phyloP scores from a whole-genome alignment of 2,888 invertebrate genomes.

The Micropterix aruncella region DNA sequence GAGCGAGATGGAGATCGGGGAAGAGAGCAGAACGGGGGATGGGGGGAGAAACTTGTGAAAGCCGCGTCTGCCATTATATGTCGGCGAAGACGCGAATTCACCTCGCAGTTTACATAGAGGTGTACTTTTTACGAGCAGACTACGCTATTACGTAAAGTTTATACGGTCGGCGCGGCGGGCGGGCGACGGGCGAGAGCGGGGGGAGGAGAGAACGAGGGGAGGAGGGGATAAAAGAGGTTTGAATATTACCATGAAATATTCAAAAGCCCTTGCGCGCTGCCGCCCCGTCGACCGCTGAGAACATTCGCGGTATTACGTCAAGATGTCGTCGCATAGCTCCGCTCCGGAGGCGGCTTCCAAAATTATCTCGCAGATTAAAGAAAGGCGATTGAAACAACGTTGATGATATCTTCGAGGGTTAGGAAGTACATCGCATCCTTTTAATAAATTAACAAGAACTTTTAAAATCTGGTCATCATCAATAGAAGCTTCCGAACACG shows the following conservation, averaged over 20 bases:
- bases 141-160: constrained; percentile 5
- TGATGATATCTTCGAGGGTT: no score
- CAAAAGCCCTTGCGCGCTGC: constrained; percentile 3
- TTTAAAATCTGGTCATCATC: no score
- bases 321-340: no score
- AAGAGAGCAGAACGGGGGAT: background rate
- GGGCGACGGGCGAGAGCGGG: constrained; percentile 1
- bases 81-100: background rate
- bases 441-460: no score
- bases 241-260: constrained; percentile 12
- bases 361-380: no score
- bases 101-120: background rate
- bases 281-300: background rate
- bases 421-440: no score
- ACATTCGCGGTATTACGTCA: background rate
- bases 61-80: background rate
- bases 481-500: no score
- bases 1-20: background rate
- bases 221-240: constrained; percentile 6
- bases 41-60: background rate
- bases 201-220: constrained; percentile 4
- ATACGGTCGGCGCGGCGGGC: constrained; percentile 2
- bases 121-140: background rate
- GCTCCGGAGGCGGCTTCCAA: no score
- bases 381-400: no score